Percentiles rank a stretch among this genome's conserved stretches.
Evolutionary conservation across 2,797 vertebrate species (phyloP).

Genomic region (Pogoniulus pusillus): DNA sequence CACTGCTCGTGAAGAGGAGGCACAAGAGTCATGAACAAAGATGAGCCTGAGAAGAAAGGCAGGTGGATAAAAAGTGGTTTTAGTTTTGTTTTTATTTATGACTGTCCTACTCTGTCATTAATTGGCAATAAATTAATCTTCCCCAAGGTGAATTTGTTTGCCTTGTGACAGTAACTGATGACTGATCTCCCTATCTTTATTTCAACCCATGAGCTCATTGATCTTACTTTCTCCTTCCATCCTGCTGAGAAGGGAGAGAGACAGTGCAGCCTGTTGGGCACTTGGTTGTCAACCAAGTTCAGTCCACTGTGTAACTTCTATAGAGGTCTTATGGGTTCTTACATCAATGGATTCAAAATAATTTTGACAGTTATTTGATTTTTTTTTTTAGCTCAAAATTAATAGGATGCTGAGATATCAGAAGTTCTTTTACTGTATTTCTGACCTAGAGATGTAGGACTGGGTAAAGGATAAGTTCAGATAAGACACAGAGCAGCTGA

Average conservation of each 20-base stretch:
- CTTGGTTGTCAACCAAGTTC: background rate
- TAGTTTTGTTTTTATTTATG: background rate
- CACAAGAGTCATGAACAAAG: background rate
- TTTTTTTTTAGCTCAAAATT: background rate
- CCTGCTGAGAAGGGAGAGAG: background rate
- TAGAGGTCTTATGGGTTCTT: background rate
- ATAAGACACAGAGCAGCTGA: background rate
- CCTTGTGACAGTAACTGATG: background rate
- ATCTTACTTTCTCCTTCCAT: background rate
- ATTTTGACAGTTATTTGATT: background rate
- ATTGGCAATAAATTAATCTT: background rate
- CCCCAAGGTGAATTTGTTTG: background rate
- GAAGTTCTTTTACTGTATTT: background rate
- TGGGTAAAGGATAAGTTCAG: background rate
- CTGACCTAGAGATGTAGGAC: background rate
- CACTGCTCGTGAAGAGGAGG: accelerated
- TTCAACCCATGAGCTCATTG: background rate
- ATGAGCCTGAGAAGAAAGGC: background rate
- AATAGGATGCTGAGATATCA: background rate
- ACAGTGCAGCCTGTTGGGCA: background rate
- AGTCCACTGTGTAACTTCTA: background rate
- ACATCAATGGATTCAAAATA: background rate
- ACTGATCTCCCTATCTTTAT: background rate
- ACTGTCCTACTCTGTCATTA: background rate
- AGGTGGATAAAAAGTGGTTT: background rate